Conservation (phyloP, 2,888 invertebrate genomes). For the Odontocolon sp. region DNA sequence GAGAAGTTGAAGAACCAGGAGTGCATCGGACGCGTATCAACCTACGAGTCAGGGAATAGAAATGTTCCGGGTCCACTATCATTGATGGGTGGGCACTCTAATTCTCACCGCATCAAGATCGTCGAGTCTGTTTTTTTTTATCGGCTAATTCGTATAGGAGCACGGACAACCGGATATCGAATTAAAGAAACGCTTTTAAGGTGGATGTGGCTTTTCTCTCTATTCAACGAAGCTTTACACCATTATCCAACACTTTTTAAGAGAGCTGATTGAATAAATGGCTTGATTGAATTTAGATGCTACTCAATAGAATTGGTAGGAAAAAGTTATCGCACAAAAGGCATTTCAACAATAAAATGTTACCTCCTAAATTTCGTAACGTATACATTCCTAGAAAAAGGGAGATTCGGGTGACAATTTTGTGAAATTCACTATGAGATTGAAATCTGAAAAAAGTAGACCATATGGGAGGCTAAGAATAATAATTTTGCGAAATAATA, state of each 20-base stretch:
- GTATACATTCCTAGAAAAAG: too few species aligned
- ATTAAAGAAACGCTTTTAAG: constrained; percentile 2
- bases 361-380: too few species aligned
- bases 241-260: background rate
- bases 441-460: too few species aligned
- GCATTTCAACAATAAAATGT: too few species aligned
- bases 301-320: too few species aligned
- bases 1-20: background rate
- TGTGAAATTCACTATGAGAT: too few species aligned
- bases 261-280: too few species aligned
- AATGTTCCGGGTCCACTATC: background rate
- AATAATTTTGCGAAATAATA: too few species aligned
- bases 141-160: background rate
- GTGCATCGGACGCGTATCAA: background rate
- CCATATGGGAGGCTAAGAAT: too few species aligned
- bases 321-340: too few species aligned
- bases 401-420: too few species aligned
- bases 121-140: background rate
- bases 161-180: background rate
- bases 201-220: background rate
- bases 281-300: too few species aligned
- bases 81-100: background rate
- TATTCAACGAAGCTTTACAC: background rate
- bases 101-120: background rate
- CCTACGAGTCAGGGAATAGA: background rate